Percentiles rank a stretch among this genome's conserved stretches.
phyloP scores from a whole-genome alignment of 2,113 vertebrate species.

The Clarias gariepinus region DNA sequence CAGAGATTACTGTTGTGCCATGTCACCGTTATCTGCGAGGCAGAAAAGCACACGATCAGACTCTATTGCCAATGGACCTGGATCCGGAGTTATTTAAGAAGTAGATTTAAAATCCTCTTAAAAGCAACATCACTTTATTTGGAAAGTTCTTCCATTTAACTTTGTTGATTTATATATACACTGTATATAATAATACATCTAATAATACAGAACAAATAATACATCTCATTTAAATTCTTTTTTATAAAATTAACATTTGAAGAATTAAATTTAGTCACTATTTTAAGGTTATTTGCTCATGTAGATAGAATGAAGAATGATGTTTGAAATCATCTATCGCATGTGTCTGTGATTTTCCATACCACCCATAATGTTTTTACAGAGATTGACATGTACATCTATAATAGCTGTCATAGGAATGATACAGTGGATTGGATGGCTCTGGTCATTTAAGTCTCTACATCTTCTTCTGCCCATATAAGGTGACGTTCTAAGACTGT shows the following conservation, averaged over 20 bases:
- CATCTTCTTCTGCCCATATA: constrained; percentile 40
- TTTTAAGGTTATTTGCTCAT: not conserved
- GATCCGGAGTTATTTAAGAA: not conserved
- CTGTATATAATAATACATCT: no score
- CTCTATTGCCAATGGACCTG: not conserved
- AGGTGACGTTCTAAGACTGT: constrained; percentile 3
- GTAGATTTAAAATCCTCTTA: not conserved
- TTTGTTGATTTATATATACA: no score
- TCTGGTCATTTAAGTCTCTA: constrained; percentile 19
- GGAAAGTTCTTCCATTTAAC: no score
- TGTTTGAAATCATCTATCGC: not conserved
- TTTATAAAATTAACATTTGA: not conserved
- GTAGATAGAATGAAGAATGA: not conserved
- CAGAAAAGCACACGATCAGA: constrained; percentile 43
- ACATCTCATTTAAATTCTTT: not conserved
- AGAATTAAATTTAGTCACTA: not conserved
- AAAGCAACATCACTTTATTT: not conserved
- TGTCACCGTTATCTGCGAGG: constrained; percentile 46
- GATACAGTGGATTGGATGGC: constrained; percentile 10
- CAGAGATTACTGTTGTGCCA: constrained; percentile 48
- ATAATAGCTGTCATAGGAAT: constrained; percentile 20
- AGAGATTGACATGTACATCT: constrained; percentile 26
- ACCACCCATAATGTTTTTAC: constrained; percentile 32
- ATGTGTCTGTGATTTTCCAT: constrained; percentile 20
- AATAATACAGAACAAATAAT: no score